These are phyloP conservation scores for Spodoptera litura DNA, from an alignment of 1,140 invertebrate genomes.

Conservation along the genomic window DNA sequence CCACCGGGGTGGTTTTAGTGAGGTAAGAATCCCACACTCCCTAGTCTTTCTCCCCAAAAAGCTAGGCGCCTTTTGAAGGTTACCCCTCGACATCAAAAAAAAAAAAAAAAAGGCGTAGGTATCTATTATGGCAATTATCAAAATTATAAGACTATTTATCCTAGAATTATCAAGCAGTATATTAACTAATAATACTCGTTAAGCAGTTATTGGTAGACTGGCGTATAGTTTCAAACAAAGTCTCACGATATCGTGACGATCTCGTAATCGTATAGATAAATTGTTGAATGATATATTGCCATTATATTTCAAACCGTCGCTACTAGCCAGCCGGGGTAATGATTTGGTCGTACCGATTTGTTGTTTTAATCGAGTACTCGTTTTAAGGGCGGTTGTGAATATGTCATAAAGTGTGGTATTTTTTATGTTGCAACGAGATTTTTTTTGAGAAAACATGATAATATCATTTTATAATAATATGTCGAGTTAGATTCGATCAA, in stretches of 20 bases:
- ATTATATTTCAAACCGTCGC: slow-evolving; percentile 12
- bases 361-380: background rate
- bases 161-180: background rate
- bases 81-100: no score
- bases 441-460: no score
- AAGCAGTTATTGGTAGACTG: slow-evolving; percentile 9
- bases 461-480: no score
- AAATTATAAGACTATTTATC: background rate
- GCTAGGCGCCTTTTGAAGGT: no score
- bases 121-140: no score
- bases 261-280: slow-evolving; percentile 32
- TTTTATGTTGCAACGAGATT: no score
- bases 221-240: background rate
- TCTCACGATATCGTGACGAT: slow-evolving; percentile 38
- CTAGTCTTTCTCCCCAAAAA: no score
- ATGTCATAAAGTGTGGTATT: no score
- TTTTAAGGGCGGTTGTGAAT: background rate
- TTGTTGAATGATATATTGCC: slow-evolving; percentile 22
- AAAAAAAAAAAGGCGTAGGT: no score
- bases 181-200: slow-evolving; percentile 10
- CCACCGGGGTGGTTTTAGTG: no score
- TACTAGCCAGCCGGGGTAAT: background rate
- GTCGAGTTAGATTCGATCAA: no score
- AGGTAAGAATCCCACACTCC: no score
- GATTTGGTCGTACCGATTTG: background rate